Evolutionary conservation across 2,113 vertebrate species (phyloP), one percentile per base, ranked within the genome.

Genomic region (Pagrus major): DNA sequence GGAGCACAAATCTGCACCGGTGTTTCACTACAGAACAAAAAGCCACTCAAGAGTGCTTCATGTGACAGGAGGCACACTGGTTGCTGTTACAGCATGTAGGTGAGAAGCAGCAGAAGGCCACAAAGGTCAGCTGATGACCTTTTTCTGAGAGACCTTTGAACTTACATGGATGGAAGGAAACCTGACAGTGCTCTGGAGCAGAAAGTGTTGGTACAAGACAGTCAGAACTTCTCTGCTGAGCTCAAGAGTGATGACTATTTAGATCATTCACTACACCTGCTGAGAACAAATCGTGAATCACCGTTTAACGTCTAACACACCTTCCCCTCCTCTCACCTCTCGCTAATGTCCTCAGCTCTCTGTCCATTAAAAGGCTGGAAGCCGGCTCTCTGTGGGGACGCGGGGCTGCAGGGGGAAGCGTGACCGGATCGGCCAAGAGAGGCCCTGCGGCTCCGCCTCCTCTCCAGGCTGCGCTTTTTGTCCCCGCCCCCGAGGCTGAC

Each of bases 361-460:
- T 94, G 94, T 1, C 94, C 91, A 0, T 88, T 95, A 78, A 93
- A 93, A 15, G 92, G 83, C 31, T 89, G 83, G 87, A 95, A 94
- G 89, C 89, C 46, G 0, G 93, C 71, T 76, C 84, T 91, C 0
- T 84, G 73, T 2, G 93, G 95, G 37, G 94, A 93, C 0, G 91
- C 88, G 0, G 93, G 91, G 84, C 94, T 81, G 31, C 95, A 95
- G 0, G 96, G 96, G 5, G 96, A 97, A 3, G 93, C 92, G 0
- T 96, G 95, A 1, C 95, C 94, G 0, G 96, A 95, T 21, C 94
- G 80, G 0, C 94, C 92, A 21, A 96, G 92, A 0, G 97, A 98
- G 80, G 97, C 96, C 70, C 98, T 93, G 68, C 96, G 96, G 87
- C 98, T 99, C 70, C 96, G 93, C n/a, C 97, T 94, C 37, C 97